These are phyloP conservation scores for Dendrolimus pini DNA, from an alignment of 2,888 invertebrate genomes.

Conservation along the genomic window DNA sequence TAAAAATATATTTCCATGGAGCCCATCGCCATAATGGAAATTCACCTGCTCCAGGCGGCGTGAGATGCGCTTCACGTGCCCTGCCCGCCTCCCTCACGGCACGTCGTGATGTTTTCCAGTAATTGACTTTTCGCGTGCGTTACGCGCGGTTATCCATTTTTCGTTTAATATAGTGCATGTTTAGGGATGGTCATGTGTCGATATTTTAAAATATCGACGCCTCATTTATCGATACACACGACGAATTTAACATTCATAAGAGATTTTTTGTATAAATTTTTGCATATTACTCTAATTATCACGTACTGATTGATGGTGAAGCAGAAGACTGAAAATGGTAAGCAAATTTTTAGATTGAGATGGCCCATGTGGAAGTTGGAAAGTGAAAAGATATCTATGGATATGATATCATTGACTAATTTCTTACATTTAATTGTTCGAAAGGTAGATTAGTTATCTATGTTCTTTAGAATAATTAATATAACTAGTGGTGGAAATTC, in stretches of 20 bases:
- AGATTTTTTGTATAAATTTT: too few relatives aligned
- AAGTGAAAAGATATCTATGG: too few relatives aligned
- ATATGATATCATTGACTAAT: too few relatives aligned
- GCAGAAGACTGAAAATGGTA: too few relatives aligned
- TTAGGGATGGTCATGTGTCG: background rate
- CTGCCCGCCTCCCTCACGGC: background rate
- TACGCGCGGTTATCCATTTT: constrained; percentile 4
- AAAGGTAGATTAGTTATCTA: too few relatives aligned
- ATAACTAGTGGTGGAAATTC: too few relatives aligned
- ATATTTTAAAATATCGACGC: background rate
- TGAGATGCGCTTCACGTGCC: background rate
- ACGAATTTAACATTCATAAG: too few relatives aligned
- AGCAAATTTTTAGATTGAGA: too few relatives aligned
- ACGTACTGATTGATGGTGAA: background rate
- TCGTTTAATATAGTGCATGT: constrained; percentile 4
- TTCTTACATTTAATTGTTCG: too few relatives aligned
- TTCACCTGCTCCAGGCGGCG: background rate
- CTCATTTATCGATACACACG: constrained; percentile 1
- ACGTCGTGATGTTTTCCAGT: constrained; percentile 2
- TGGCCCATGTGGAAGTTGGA: too few relatives aligned
- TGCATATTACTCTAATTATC: background rate
- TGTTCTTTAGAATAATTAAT: too few relatives aligned
- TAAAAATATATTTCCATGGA: background rate
- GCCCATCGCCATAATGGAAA: background rate
- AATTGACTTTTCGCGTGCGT: constrained; percentile 15